A percentile compares a stretch with the other conserved stretches of the same genome.
Evolutionary conservation across 2,113 vertebrate species (phyloP).

Genomic region (Calidris pygmaea): DNA sequence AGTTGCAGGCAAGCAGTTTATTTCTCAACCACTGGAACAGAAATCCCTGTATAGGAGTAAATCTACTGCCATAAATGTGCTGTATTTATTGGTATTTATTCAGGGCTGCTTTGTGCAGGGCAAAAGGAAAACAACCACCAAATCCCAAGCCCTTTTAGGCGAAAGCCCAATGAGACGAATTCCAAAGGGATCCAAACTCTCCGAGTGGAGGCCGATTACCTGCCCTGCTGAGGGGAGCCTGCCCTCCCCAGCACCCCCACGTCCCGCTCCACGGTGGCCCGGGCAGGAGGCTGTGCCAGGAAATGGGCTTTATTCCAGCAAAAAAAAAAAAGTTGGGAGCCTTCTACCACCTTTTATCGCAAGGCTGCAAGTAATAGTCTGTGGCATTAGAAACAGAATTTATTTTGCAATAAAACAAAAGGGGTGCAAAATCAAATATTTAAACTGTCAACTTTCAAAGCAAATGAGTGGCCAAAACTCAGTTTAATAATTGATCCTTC

Average conservation of each 20-base stretch:
- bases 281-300: not conserved
- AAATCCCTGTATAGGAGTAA: slow-evolving; percentile 29
- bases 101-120: not conserved
- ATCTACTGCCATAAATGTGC: not conserved
- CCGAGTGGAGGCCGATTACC: not conserved
- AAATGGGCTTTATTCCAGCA: not conserved
- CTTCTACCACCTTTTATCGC: not conserved
- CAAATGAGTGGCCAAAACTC: slow-evolving; percentile 24
- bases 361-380: not conserved
- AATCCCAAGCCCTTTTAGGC: not conserved
- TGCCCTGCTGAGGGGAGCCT: not conserved
- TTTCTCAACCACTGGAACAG: slow-evolving; percentile 79
- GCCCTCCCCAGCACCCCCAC: not conserved
- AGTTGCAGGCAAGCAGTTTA: slow-evolving; percentile 87
- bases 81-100: not conserved
- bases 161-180: not conserved
- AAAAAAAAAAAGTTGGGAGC: not conserved
- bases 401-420: slow-evolving; percentile 49
- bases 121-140: not conserved
- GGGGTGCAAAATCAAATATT: slow-evolving; percentile 68
- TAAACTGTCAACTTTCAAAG: slow-evolving; percentile 65
- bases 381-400: slow-evolving; percentile 50
- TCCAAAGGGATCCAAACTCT: not conserved
- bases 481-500: slow-evolving; percentile 68
- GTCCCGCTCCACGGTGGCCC: not conserved